Percentiles rank a stretch among this genome's conserved stretches.
phyloP scores from a whole-genome alignment of 2,113 vertebrate species.

The Origma solitaria region DNA sequence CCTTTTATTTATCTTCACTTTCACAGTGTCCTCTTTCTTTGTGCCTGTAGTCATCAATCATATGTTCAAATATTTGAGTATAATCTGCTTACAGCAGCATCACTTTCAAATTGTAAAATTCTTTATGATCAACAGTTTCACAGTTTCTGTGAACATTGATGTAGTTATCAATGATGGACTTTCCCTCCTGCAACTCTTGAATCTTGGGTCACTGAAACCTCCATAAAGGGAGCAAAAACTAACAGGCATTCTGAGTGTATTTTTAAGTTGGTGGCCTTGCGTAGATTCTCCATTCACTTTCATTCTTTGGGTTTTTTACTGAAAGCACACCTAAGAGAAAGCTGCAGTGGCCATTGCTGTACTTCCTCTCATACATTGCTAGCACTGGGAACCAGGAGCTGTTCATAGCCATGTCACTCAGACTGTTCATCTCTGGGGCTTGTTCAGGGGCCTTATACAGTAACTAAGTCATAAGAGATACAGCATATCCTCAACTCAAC shows the following conservation, averaged over 20 bases:
- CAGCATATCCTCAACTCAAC: neutral
- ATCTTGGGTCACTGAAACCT: neutral
- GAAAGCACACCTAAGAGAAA: neutral
- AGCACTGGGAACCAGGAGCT: neutral
- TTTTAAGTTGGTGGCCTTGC: neutral
- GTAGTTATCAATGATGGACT: neutral
- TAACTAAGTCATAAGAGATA: neutral
- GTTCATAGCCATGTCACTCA: neutral
- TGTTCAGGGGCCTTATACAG: neutral
- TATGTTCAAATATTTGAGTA: neutral
- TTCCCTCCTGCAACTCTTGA: neutral
- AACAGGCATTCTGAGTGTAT: neutral
- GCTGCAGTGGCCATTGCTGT: neutral
- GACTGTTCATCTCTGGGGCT: neutral
- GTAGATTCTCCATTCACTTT: neutral
- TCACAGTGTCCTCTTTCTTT: neutral
- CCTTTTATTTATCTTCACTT: neutral
- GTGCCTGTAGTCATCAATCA: neutral
- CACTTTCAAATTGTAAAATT: constrained; percentile 32
- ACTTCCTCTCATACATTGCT: neutral
- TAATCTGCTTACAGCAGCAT: neutral
- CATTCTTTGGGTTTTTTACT: neutral
- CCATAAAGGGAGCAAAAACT: neutral
- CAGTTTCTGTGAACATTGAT: constrained; percentile 2
- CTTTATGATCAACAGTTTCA: neutral